Evolutionary conservation across 2,888 invertebrate species (phyloP), one percentile per base, ranked within the genome.

Genomic region (Ennomos quercinarius): DNA sequence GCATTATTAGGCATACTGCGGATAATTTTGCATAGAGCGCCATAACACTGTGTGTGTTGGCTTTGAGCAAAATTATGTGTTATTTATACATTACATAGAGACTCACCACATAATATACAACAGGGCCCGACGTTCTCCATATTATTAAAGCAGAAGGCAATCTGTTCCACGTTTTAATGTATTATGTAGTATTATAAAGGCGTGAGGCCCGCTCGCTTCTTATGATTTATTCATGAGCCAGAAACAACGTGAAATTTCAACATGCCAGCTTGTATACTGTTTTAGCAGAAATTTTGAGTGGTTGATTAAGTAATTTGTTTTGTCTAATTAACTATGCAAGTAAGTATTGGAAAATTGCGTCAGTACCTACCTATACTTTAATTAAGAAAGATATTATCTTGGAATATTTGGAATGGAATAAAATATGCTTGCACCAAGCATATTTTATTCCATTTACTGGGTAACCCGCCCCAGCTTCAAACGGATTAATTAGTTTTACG

Each of bases 101-200:
- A 45, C 51, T 56, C 36, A 34, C 41, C 46, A 47, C 55, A 46
- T 55, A 50, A 52, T 51, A 51, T 56, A 61, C 42, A 54, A 47
- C 35, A 10, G 37, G 44, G 47, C 48, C 49, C 57, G 54, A 42
- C 44, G 55, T 66, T 67, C 60, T 66, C 59, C 61, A 83, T 87
- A 87, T 86, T 88, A 89, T 88, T 87, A 88, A 89, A 86, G 84
- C 84, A 85, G 84, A 81, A 87, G 83, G 91, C 90, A 91, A 91
- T 91, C 90, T 89, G 91, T 91, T 86, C 84, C 80, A 72, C 84
- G 89, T 91, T 91, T 89, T 89, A 91, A 91, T 91, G 91, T 91
- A 91, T 92, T 91, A 92, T 87, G 89, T 89, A 89, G 91, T 89
- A 91, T 92, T 91, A 92, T 87, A 87, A 91, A 87, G 88, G 90